Evolutionary conservation across 2,797 vertebrate genomes (phyloP), one percentile per base, ranked within the genome.

Genomic region (Helostoma temminkii): DNA sequence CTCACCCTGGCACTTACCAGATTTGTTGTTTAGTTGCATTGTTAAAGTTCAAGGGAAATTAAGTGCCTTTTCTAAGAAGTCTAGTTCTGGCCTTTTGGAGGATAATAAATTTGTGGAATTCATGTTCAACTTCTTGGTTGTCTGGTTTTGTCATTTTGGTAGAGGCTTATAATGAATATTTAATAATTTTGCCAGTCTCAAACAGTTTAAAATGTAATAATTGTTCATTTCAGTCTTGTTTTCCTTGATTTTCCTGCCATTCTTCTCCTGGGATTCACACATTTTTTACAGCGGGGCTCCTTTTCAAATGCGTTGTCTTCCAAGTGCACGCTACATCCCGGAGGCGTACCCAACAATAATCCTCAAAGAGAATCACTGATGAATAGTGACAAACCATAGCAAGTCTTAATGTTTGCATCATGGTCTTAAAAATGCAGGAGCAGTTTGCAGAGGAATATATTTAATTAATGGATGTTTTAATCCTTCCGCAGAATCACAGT

Each of bases 341-440:
- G 64, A 81, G 87, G 92, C 84, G 22, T 87, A 78, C 66, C 74
- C 80, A 46, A 81, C 76, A 79, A 85, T 90, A 89, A 89, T 91
- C 93, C 89, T 93, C 92, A 93, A 92, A 93, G 88, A 91, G 92
- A 93, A 92, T 93, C 32, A 6, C 70, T 89, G 87, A 93, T 92
- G 86, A 93, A 86, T 75, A 63, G 83, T 71, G 89, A 90, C 82
- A 87, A 86, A 88, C 86, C 68, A 30, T 84, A 73, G 88, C 85
- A 52, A 78, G 81, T 68, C 56, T 82, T 85, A 85, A 75, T 64
- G 85, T 89, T 91, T 88, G 77, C 86, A 76, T 88, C 89, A 84
- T 68, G 85, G 70, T 79, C 84, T 91, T 84, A 74, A 85, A 69
- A 86, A 91, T 81, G 77, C 83, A 82, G 80, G 49, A 79, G 87